These are phyloP conservation scores for Microctonus aethiopoides DNA, from an alignment of 2,888 invertebrate genomes.

Conservation along the genomic window DNA sequence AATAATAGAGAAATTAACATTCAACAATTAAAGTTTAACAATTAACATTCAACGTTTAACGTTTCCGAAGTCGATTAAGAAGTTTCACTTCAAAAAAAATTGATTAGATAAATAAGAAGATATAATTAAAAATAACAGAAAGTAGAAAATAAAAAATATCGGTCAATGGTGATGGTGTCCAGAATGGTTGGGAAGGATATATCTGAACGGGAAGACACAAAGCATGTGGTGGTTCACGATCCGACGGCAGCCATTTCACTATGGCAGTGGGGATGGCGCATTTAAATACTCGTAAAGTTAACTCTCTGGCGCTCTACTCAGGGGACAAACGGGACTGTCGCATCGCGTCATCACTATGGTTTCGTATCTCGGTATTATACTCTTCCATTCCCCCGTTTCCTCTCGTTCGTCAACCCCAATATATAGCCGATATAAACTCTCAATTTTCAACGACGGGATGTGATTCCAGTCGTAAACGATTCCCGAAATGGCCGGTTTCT, in stretches of 20 bases:
- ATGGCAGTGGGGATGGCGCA: conserved; percentile 47
- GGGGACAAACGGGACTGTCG: conserved; percentile 41
- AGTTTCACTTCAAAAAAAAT: too few relatives aligned
- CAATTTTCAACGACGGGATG: conserved; percentile 33
- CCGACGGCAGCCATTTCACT: conserved; percentile 56
- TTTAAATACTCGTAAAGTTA: conserved; percentile 49
- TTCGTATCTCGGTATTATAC: conserved; percentile 31
- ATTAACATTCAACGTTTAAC: too few relatives aligned
- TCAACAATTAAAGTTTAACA: too few relatives aligned
- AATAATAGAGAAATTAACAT: too few relatives aligned
- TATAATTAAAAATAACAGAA: not conserved
- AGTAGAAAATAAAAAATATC: not conserved
- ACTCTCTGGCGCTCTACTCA: conserved; percentile 35
- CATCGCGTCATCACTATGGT: conserved; percentile 37
- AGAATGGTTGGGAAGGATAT: conserved; percentile 4
- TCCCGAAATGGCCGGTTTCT: conserved; percentile 34
- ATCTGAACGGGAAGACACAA: conserved; percentile 41
- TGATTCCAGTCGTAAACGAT: conserved; percentile 42
- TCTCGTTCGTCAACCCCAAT: conserved; percentile 32
- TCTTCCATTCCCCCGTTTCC: conserved; percentile 23
- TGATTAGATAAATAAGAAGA: not conserved
- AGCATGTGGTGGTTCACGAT: conserved; percentile 46
- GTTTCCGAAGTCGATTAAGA: too few relatives aligned
- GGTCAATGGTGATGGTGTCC: conserved; percentile 2
- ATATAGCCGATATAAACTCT: conserved; percentile 27